phyloP scores from a whole-genome alignment of 2,888 invertebrate genomes.

The Aricia artaxerxes region DNA sequence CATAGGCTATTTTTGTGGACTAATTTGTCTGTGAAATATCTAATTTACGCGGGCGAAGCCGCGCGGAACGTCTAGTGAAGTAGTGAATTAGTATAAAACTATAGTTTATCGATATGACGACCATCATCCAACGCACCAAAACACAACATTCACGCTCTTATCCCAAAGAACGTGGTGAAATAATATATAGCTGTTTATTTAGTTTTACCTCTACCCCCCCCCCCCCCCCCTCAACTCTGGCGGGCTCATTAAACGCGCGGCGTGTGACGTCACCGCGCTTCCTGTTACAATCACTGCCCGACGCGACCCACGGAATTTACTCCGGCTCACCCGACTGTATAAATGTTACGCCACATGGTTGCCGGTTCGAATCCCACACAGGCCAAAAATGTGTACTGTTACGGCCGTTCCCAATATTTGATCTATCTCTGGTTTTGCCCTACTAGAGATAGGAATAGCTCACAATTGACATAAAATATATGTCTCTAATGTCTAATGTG shows the following conservation, averaged over 20 bases:
- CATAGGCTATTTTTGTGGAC: no score
- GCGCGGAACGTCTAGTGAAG: no score
- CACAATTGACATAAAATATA: no score
- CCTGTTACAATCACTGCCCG: conserved; percentile 11
- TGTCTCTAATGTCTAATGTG: no score
- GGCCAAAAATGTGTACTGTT: background rate
- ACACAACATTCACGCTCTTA: background rate
- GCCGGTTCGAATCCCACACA: background rate
- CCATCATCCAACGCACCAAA: background rate
- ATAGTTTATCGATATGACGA: background rate
- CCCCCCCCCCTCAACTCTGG: background rate
- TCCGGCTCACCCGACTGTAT: background rate
- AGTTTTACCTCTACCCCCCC: background rate
- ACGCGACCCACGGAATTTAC: background rate
- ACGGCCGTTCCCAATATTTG: no score
- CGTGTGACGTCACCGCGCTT: conserved; percentile 6
- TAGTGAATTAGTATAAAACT: background rate
- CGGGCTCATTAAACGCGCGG: conserved; percentile 12
- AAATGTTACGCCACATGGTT: conserved; percentile 10
- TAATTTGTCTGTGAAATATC: no score
- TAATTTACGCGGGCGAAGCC: no score
- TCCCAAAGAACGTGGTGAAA: no score
- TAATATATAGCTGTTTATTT: no score
- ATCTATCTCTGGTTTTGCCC: no score
- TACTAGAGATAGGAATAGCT: no score